phyloP scores from a whole-genome alignment of 2,797 vertebrate genomes.

The Champsocephalus gunnari region DNA sequence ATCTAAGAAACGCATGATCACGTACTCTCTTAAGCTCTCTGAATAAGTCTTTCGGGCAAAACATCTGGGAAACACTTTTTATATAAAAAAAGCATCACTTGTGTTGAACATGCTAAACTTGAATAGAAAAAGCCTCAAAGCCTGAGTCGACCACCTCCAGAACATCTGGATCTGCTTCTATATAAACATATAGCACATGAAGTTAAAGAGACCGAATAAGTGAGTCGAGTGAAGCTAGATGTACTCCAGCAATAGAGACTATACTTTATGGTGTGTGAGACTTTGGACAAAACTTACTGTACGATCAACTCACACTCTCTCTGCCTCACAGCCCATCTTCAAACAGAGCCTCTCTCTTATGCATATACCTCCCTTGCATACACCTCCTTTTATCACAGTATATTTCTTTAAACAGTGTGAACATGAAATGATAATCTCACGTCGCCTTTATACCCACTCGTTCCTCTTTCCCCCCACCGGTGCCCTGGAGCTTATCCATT shows the following conservation, averaged over 20 bases:
- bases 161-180: slow-evolving; percentile 21
- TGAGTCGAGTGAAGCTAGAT: slow-evolving; percentile 6
- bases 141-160: slow-evolving; percentile 10
- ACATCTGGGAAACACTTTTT: slow-evolving; percentile 1
- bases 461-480: slow-evolving; percentile 6
- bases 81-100: slow-evolving; percentile 10
- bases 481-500: slow-evolving; percentile 34
- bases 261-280: slow-evolving; percentile 1
- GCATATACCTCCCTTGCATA: slow-evolving; percentile 4
- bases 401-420: slow-evolving; percentile 13
- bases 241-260: background rate
- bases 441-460: slow-evolving; percentile 12
- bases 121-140: background rate
- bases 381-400: slow-evolving; percentile 8
- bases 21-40: background rate
- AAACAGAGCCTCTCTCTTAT: slow-evolving; percentile 15
- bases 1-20: background rate
- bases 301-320: background rate
- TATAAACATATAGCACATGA: background rate
- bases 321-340: slow-evolving; percentile 9
- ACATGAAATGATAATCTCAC: slow-evolving; percentile 16
- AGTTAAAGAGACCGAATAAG: slow-evolving; percentile 5
- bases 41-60: background rate
- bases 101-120: slow-evolving; percentile 9
- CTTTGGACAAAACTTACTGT: slow-evolving; percentile 21